These are phyloP conservation scores for Lasioglossum lativentre DNA, from an alignment of 2,888 invertebrate genomes.

Conservation along the genomic window DNA sequence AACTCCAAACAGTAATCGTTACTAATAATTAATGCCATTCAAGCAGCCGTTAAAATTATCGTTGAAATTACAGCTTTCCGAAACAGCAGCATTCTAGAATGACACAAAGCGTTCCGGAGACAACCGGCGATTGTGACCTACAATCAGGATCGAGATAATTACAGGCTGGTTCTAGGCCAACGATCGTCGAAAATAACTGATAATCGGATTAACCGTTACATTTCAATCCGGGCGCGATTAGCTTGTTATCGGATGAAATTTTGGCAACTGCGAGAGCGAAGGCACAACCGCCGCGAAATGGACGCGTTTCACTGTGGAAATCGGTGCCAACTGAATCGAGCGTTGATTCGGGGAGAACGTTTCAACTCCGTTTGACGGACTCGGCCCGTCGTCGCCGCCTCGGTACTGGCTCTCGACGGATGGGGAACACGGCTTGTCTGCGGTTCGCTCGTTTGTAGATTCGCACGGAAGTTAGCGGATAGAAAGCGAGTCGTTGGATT, in stretches of 20 bases:
- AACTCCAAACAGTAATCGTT: too few relatives aligned
- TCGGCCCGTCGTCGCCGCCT: background rate
- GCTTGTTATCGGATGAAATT: background rate
- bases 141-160: background rate
- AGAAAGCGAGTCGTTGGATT: background rate
- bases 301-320: background rate
- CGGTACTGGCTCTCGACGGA: background rate
- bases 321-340: conserved; percentile 9
- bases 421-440: background rate
- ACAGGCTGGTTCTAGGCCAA: background rate
- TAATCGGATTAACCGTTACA: background rate
- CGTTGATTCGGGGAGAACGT: background rate
- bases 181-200: background rate
- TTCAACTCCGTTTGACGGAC: background rate
- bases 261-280: background rate
- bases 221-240: background rate
- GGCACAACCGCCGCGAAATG: background rate
- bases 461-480: background rate
- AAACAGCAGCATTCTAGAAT: background rate
- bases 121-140: background rate
- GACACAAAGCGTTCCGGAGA: background rate
- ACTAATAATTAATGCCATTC: too few relatives aligned
- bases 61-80: too few relatives aligned
- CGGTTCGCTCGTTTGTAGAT: conserved; percentile 5
- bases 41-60: too few relatives aligned